Conservation (phyloP, 2,888 invertebrate genomes). For the Gymnocheta viridis region DNA sequence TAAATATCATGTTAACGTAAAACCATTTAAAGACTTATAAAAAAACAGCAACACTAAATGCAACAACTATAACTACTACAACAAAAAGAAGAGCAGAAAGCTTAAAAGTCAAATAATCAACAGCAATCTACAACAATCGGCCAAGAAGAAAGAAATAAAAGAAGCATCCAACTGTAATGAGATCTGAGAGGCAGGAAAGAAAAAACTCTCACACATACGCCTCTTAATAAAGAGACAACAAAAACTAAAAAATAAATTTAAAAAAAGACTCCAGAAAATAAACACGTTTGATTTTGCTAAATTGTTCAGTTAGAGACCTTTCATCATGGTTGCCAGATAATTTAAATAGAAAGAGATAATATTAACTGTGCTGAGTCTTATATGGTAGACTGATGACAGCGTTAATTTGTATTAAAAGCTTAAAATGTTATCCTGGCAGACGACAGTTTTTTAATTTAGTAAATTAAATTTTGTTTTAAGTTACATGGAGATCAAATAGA, state of each 20-base stretch:
- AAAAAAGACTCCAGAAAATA: slow-evolving; percentile 12
- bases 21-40: slow-evolving; percentile 51
- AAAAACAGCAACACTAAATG: slow-evolving; percentile 23
- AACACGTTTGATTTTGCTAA: slow-evolving; percentile 41
- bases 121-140: slow-evolving; percentile 32
- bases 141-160: slow-evolving; percentile 50
- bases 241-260: background rate
- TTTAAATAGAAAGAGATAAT: no score
- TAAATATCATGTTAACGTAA: slow-evolving; percentile 69
- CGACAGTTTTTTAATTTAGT: no score
- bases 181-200: slow-evolving; percentile 24
- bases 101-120: slow-evolving; percentile 46
- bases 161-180: slow-evolving; percentile 30
- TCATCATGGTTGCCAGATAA: slow-evolving; percentile 4
- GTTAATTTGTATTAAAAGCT: no score
- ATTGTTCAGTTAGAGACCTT: slow-evolving; percentile 5
- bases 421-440: no score
- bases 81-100: background rate
- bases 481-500: no score
- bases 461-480: no score
- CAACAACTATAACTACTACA: slow-evolving; percentile 15
- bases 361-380: no score
- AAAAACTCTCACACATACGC: slow-evolving; percentile 59
- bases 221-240: slow-evolving; percentile 45
- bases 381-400: no score